Evolutionary conservation across 2,113 vertebrate genomes (phyloP), one percentile per base, ranked within the genome.

Genomic region (Saguinus imperator): DNA sequence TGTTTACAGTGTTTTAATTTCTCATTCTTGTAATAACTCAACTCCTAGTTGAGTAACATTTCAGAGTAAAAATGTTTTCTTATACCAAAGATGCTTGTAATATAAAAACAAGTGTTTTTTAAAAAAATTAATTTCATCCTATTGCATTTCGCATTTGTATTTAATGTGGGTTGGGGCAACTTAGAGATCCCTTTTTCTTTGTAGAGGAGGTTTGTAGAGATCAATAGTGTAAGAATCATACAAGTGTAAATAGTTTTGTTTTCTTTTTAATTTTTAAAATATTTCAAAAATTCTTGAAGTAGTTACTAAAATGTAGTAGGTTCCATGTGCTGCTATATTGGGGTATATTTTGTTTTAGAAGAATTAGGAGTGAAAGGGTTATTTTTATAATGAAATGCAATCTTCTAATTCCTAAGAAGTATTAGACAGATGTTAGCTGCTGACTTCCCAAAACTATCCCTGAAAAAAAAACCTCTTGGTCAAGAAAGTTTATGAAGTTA

Each of bases 81-180:
- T 96, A 79, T 27, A 61, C 3, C 43, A 25, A 77, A 82, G 6
- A 81, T n/a, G 12, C 25, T 89, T 87, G 1, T 66, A 72, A 80
- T 90, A 79, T 87, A 52, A 5, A 43, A 16, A 89, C 83, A 57
- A 50, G 23, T 76, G 4, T 80, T 11, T 92, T 87, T 91, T 73
- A 83, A 61, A 79, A 35, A 8, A 89, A 66, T 93, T 95, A 92
- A 27, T 97, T 97, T 95, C 89, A 79, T 79, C 5, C 9, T 82
- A 27, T 95, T 97, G 96, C 75, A 94, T 87, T 61, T 58, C 29
- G 76, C 20, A 35, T 5, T 66, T 95, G 52, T 89, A 48, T 96
- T 97, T 98, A 9, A 87, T 94, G 2, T 96, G 66, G 35, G 1
- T 75, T 95, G 40, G 66, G 6, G 8, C 45, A 94, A 58, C 70